Conservation (phyloP, 1,140 invertebrate genomes). For the Agrypnia vestita region DNA sequence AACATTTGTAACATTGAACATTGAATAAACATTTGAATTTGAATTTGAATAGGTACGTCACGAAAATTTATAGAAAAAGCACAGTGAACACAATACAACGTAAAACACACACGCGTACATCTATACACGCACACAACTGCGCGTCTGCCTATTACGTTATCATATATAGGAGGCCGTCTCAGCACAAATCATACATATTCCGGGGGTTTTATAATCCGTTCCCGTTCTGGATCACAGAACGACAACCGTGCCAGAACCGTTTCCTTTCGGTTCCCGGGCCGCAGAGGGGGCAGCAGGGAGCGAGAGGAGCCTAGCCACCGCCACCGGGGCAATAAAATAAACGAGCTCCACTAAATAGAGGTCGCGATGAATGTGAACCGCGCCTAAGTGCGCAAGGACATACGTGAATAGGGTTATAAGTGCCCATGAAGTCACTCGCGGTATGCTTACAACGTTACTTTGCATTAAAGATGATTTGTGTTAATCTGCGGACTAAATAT, state of each 20-base stretch:
- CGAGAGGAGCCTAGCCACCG: neutral
- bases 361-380: conserved; percentile 34
- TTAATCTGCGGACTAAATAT: too few relatives aligned
- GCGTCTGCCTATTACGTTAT: neutral
- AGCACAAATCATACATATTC: conserved; percentile 23
- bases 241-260: conserved; percentile 20
- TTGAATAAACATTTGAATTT: too few relatives aligned
- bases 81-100: neutral
- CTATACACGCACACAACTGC: too few relatives aligned
- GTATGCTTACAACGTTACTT: too few relatives aligned
- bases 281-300: too few relatives aligned
- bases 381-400: conserved; percentile 14
- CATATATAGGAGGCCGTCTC: neutral
- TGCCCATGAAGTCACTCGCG: neutral
- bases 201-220: neutral
- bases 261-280: conserved; percentile 18
- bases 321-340: conserved; percentile 22
- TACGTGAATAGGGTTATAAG: neutral
- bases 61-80: neutral
- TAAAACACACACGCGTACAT: neutral
- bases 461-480: too few relatives aligned
- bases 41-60: neutral
- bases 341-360: conserved; percentile 24
- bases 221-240: conserved; percentile 3
- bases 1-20: too few relatives aligned